Evolutionary conservation across 1,140 invertebrate genomes (phyloP), one percentile per base, ranked within the genome.

Genomic region (Branchinecta lynchi): DNA sequence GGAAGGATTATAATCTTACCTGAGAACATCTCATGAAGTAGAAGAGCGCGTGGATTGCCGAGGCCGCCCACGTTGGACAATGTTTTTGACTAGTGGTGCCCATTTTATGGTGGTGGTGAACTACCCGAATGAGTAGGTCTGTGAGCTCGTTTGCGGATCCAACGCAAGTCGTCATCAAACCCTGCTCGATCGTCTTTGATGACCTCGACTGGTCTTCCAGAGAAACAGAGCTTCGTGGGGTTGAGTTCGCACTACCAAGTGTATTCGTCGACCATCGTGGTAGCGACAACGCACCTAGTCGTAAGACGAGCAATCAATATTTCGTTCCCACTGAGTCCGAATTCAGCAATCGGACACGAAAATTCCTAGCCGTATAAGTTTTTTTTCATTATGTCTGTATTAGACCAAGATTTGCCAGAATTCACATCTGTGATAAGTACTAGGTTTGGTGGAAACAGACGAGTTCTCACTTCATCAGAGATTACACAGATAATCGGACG

Each of bases 21-120:
- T 93, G 90, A 0, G 89, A 92, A 78, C 90, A 93, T 46, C 90
- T 81, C 90, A 93, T 93, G 74, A 92, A 93, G 78, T 93, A 92
- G 77, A 91, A 93, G 0, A 94, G 79, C 0, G 89, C 84, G 67
- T 87, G 85, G 7, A 92, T 78, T 0, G 89, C 89, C 70, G 84
- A 84, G 17, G 82, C 79, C 15, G 86, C 86, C 69, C 89, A 81
- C 3, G 74, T 75, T 32, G 73, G 71, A 12, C 68, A 46, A 60
- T 71, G 70, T 68, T 72, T 70, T 46, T 65, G 68, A 66, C 70
- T 68, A 43, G 72, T 67, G 21, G 71, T 65, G 32, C 71, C 71
- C 45, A 69, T 73, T 65, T 69, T 67, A 70, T 70, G 17, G 74
- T 73, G 72, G 73, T 32, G 72, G 71, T 68, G 66, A 69, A 20